phyloP scores from a whole-genome alignment of 1,140 invertebrate genomes.

The Scylla paramamosain region DNA sequence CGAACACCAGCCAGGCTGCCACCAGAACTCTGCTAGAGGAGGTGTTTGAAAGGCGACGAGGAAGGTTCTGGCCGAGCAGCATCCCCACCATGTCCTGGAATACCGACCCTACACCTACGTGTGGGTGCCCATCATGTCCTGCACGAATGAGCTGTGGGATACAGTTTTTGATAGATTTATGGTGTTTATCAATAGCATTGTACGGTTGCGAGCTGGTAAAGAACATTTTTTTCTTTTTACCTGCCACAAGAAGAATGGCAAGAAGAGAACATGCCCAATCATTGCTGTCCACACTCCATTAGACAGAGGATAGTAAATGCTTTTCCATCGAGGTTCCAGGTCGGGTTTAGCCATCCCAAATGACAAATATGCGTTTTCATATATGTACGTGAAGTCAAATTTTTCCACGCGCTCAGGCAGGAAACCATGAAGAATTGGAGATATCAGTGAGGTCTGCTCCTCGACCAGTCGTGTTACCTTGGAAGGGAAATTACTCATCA shows the following conservation, averaged over 20 bases:
- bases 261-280: neutral
- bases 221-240: neutral
- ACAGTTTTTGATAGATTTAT: too few species aligned
- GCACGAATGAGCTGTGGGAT: too few species aligned
- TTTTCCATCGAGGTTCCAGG: too few species aligned
- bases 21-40: too few species aligned
- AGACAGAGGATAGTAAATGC: conserved; percentile 27
- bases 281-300: neutral
- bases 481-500: neutral
- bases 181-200: too few species aligned
- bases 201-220: neutral
- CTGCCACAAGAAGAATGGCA: neutral
- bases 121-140: too few species aligned
- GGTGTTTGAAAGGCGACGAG: too few species aligned
- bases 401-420: neutral
- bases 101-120: too few species aligned
- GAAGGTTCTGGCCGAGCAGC: too few species aligned
- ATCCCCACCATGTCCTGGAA: too few species aligned
- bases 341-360: too few species aligned
- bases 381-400: conserved; percentile 18
- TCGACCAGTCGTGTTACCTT: neutral
- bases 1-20: too few species aligned
- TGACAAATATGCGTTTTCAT: neutral
- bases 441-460: neutral
- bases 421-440: neutral